These are phyloP conservation scores for Trachythela sp. DNA, from an alignment of 64 coral and sea anemone genomes.

Conservation along the genomic window DNA sequence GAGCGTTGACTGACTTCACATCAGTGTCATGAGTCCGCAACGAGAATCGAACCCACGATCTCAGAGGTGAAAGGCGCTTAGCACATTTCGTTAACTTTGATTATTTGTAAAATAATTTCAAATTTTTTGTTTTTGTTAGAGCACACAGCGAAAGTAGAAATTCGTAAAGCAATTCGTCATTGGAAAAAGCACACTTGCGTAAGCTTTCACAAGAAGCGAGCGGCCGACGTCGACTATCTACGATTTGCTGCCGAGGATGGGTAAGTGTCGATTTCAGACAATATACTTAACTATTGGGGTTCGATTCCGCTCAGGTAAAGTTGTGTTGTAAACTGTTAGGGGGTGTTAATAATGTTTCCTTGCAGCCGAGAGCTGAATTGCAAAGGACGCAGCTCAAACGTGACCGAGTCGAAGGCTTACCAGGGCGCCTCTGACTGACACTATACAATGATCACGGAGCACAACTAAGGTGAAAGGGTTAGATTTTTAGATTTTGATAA, in stretches of 20 bases:
- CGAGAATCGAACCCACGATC: too few species aligned
- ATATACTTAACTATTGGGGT: neutral
- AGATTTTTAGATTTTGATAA: too few species aligned
- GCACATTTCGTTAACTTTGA: too few species aligned
- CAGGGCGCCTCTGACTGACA: too few species aligned
- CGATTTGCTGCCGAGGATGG: constrained; percentile 88
- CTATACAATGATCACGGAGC: too few species aligned
- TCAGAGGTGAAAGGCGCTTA: too few species aligned
- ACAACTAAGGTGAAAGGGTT: too few species aligned
- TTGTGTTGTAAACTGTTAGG: constrained; percentile 8
- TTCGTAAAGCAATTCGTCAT: constrained; percentile 80
- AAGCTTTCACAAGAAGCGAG: constrained; percentile 85
- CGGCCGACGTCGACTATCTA: constrained; percentile 83
- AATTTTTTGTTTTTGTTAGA: constrained; percentile 28
- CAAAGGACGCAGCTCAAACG: too few species aligned
- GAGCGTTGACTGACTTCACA: too few species aligned
- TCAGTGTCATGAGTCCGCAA: too few species aligned
- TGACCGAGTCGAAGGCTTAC: too few species aligned
- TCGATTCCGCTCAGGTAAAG: neutral
- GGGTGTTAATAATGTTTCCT: neutral
- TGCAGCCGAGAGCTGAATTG: too few species aligned
- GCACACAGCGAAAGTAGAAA: constrained; percentile 73
- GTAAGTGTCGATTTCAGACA: constrained; percentile 52
- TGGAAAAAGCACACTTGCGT: constrained; percentile 84
- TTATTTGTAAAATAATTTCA: neutral